Evolutionary conservation across 2,888 invertebrate genomes (phyloP), one percentile per base, ranked within the genome.

Genomic region (Cyaniris semiargus): DNA sequence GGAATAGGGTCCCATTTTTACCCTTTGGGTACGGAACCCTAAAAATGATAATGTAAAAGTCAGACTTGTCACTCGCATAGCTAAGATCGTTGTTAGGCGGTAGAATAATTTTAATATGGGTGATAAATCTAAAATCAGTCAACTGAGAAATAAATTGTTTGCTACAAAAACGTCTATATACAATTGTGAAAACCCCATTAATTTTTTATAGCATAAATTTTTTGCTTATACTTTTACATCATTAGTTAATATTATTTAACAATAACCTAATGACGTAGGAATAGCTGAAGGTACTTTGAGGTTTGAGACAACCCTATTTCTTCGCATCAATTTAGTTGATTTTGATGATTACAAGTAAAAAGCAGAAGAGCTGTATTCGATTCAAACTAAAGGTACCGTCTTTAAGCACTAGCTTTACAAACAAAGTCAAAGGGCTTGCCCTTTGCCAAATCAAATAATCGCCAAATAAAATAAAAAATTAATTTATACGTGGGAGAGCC

Each of bases 401-500:
- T n/a, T 34, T n/a, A 60, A 34, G 56, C 15, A 75, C 75, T 34
- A 38, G 71, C 10, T 38, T 71, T 13, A 38, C 34, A 38, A 71
- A 38, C 48, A 53, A 27, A 74, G 53, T 53, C 48, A 18, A 75
- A 76, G 78, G 76, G 76, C 75, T 70, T 44, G 75, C 76, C 76
- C 77, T 70, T 58, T 27, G 66, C 66, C 66, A 79, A 76, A 78
- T 71, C 79, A 81, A 80, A 81, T 80, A 87, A 83, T n/a, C n/a
- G n/a, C n/a, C n/a, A n/a, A n/a, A n/a, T n/a, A n/a, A n/a, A n/a
- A n/a, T n/a, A n/a, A n/a, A n/a, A n/a, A n/a, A n/a, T n/a, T n/a
- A n/a, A n/a, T n/a, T n/a, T n/a, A n/a, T n/a, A n/a, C n/a, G n/a
- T n/a, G n/a, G n/a, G n/a, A n/a, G n/a, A n/a, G n/a, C n/a, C n/a